Evolutionary conservation across 2,797 vertebrate species (phyloP).

Genomic region (Pempheris klunzingeri): DNA sequence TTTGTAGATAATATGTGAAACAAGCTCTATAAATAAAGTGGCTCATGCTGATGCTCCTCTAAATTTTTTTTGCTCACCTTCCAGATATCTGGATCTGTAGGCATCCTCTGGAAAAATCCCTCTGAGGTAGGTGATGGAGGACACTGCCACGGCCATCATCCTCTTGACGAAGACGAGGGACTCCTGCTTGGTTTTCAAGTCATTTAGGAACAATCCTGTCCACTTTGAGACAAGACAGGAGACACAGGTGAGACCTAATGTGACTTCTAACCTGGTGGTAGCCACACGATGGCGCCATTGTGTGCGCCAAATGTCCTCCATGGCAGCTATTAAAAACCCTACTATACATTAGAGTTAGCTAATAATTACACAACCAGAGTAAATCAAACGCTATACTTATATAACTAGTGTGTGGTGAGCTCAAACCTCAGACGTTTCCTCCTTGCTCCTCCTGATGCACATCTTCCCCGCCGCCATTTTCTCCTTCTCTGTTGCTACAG

Average conservation of each 20-base stretch:
- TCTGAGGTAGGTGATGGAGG: conserved; percentile 83
- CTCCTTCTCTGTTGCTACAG: neutral
- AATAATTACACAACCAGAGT: neutral
- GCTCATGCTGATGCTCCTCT: too few relatives aligned
- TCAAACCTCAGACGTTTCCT: conserved; percentile 78
- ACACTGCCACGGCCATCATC: conserved; percentile 83
- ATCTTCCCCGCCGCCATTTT: conserved; percentile 74
- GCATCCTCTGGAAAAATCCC: conserved; percentile 86
- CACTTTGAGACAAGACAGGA: conserved; percentile 73
- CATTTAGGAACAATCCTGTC: conserved; percentile 77
- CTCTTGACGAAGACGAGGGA: conserved; percentile 83
- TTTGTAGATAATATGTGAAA: too few relatives aligned
- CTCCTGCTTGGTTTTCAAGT: conserved; percentile 77
- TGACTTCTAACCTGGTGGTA: too few relatives aligned
- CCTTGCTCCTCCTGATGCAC: conserved; percentile 56
- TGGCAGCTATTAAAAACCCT: neutral
- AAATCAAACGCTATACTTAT: neutral
- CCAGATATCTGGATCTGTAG: conserved; percentile 83
- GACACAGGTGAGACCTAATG: too few relatives aligned
- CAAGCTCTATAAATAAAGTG: too few relatives aligned
- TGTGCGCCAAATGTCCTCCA: neutral
- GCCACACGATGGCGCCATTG: conserved; percentile 47
- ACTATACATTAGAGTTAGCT: neutral
- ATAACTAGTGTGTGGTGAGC: neutral
- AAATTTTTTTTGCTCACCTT: conserved; percentile 79